Evolutionary conservation across 1,140 invertebrate species (phyloP).

Genomic region (Anthonomus grandis): DNA sequence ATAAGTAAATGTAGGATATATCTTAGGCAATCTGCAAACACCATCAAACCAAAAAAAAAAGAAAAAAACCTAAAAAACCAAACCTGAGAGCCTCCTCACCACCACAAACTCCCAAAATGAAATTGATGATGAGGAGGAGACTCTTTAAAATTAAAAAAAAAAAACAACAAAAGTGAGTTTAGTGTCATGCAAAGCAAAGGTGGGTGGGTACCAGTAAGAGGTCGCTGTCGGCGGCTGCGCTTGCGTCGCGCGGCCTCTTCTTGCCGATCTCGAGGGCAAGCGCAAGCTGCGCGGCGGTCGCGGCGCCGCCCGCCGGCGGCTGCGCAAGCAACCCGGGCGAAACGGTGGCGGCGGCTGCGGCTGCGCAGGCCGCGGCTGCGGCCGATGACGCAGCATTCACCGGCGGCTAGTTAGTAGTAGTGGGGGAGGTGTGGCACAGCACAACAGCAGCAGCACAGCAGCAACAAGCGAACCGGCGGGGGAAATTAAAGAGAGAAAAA

Average conservation of each 20-base stretch:
- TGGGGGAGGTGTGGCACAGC: conserved; percentile 48
- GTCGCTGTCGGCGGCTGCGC: conserved; percentile 66
- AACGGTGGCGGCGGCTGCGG: conserved; percentile 50
- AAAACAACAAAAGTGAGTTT: conserved; percentile 29
- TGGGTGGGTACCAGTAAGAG: conserved; percentile 83
- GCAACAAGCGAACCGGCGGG: conserved; percentile 41
- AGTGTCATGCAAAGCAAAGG: conserved; percentile 62
- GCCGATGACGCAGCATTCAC: too few species aligned
- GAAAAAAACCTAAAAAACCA: background rate
- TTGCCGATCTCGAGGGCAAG: conserved; percentile 73
- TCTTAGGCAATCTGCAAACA: too few species aligned
- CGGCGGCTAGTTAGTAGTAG: conserved; percentile 58
- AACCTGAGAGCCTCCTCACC: too few species aligned
- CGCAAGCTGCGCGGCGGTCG: conserved; percentile 47
- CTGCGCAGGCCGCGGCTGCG: too few species aligned
- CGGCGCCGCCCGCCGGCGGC: conserved; percentile 37
- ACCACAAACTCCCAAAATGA: too few species aligned
- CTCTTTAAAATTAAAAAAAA: conserved; percentile 9
- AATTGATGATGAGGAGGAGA: background rate
- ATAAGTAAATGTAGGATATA: too few species aligned
- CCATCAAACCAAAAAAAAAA: background rate
- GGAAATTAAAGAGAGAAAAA: too few species aligned
- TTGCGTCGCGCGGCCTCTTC: conserved; percentile 80
- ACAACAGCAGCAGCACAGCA: conserved; percentile 50
- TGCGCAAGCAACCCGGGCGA: conserved; percentile 54